These are phyloP conservation scores for Notiomystis cincta DNA, from an alignment of 2,113 vertebrate genomes.

Conservation along the genomic window DNA sequence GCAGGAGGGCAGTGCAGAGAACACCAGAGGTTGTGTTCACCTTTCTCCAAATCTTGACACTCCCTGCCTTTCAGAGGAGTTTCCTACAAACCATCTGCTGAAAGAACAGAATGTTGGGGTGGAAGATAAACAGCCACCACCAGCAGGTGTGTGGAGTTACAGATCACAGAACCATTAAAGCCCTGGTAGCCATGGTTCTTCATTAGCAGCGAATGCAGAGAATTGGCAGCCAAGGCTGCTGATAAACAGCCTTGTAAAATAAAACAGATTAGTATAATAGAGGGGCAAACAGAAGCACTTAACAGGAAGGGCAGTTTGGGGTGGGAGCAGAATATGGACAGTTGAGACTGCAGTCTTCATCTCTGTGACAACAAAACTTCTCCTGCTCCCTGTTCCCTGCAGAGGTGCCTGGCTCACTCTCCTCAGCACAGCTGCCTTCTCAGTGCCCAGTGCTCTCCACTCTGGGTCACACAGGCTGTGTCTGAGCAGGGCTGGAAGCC, in stretches of 20 bases:
- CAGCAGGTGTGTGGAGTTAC: neutral
- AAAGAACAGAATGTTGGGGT: neutral
- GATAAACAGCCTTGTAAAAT: neutral
- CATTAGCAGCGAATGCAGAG: neutral
- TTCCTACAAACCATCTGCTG: neutral
- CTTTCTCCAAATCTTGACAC: neutral
- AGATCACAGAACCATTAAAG: neutral
- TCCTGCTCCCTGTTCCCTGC: neutral
- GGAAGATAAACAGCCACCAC: neutral
- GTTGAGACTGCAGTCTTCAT: neutral
- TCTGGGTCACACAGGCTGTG: neutral
- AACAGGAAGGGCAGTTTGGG: neutral
- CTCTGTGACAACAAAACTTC: neutral
- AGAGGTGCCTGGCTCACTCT: neutral
- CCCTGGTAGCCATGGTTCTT: neutral
- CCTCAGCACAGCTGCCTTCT: neutral
- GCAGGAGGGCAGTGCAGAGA: neutral
- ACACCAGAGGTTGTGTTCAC: neutral
- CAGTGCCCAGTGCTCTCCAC: neutral
- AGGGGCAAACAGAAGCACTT: neutral
- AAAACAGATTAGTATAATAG: neutral
- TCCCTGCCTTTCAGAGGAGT: neutral
- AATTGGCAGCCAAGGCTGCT: neutral
- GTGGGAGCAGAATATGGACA: neutral
- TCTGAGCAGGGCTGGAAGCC: neutral